Percentiles rank a stretch among this genome's conserved stretches.
phyloP scores from a whole-genome alignment of 2,113 vertebrate species.

The Rhineura floridana region DNA sequence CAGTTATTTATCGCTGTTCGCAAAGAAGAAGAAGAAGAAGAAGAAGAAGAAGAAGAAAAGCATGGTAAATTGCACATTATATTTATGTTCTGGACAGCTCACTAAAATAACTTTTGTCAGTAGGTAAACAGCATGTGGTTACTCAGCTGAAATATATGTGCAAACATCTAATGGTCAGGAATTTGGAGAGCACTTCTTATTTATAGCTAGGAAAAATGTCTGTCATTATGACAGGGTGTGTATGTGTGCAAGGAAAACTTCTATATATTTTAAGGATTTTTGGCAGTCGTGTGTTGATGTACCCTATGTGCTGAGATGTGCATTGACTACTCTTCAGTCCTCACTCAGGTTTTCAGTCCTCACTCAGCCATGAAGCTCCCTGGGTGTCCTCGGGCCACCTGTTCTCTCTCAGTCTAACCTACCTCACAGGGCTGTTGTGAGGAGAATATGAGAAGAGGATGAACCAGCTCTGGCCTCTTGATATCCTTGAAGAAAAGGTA shows the following conservation, averaged over 20 bases:
- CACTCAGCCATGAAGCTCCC: no score
- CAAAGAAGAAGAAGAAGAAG: background rate
- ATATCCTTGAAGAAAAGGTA: no score
- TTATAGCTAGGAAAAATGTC: background rate
- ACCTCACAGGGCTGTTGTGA: no score
- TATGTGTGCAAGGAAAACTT: background rate
- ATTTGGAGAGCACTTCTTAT: background rate
- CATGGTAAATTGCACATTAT: fast-evolving
- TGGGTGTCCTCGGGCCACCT: no score
- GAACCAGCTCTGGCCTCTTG: no score
- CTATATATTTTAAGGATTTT: background rate
- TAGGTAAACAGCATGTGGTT: background rate
- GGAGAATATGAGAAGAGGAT: no score
- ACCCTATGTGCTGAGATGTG: background rate
- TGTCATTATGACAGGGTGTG: background rate
- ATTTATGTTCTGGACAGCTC: background rate
- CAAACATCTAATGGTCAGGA: background rate
- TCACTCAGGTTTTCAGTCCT: no score
- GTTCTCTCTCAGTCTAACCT: no score
- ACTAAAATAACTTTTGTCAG: background rate
- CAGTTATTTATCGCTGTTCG: background rate
- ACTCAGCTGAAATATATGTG: background rate
- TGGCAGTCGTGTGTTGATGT: background rate
- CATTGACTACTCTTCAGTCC: background rate
- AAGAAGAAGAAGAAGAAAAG: background rate